Conservation (phyloP, 2,113 vertebrate genomes). For the Tricholaema leucomelas region DNA sequence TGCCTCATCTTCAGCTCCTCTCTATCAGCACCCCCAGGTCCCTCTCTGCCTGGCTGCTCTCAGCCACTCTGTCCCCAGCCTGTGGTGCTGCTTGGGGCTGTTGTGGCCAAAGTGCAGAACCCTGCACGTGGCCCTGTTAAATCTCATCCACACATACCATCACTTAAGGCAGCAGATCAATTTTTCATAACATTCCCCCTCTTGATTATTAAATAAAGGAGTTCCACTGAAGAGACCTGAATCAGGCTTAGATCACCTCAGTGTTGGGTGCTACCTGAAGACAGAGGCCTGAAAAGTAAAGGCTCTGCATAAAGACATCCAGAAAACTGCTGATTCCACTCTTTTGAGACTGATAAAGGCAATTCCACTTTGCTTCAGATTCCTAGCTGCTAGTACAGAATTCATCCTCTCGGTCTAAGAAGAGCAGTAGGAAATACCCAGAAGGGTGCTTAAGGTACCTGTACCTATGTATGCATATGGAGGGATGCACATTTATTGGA, state of each 20-base stretch:
- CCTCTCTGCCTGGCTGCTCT: no score
- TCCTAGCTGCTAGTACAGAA: neutral
- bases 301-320: neutral
- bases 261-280: neutral
- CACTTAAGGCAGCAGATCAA: neutral
- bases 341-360: neutral
- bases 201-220: neutral
- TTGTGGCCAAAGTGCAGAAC: no score
- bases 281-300: neutral
- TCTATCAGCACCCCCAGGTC: no score
- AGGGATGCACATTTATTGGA: neutral
- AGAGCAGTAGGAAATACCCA: neutral
- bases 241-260: neutral
- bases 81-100: no score
- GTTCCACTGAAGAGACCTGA: neutral
- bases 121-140: no score
- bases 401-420: neutral
- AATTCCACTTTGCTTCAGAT: neutral
- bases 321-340: neutral
- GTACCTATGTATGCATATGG: neutral
- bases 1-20: no score
- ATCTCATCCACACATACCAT: no score
- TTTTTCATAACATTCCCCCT: neutral
- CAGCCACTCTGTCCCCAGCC: no score
- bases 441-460: neutral